phyloP scores from a whole-genome alignment of 2,113 vertebrate genomes.

The Catagonus wagneri region DNA sequence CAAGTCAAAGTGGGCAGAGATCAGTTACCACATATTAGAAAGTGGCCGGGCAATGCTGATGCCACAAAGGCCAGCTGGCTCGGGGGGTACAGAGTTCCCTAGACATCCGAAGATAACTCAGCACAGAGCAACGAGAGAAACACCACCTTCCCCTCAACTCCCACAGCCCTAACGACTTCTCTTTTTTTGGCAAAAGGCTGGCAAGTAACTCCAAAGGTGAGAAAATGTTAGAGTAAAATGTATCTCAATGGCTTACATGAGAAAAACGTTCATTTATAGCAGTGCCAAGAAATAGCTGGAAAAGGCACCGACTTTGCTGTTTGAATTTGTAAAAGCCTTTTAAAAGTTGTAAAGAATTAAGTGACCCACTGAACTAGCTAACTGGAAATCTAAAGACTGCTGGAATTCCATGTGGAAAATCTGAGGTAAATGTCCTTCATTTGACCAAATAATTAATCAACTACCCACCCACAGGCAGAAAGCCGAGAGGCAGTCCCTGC shows the following conservation, averaged over 20 bases:
- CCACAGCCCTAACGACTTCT: background rate
- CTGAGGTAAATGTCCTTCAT: constrained; percentile 25
- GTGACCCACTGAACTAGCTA: constrained; percentile 4
- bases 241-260: background rate
- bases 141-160: background rate
- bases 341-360: constrained; percentile 44
- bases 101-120: background rate
- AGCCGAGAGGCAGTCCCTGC: constrained; percentile 58
- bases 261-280: background rate
- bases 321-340: constrained; percentile 25
- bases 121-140: background rate
- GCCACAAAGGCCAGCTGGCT: background rate
- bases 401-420: background rate
- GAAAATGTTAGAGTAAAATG: background rate
- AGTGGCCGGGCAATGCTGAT: fast-evolving
- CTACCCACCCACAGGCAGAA: constrained; percentile 65
- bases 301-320: background rate
- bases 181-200: background rate
- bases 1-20: background rate
- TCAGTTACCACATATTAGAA: background rate
- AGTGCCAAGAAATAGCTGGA: background rate
- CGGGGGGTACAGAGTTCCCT: fast-evolving
- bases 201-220: background rate
- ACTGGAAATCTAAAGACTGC: background rate
- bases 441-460: constrained; percentile 70